These are phyloP conservation scores for Drosophila mauritiana DNA, from an alignment of 1,140 invertebrate species.

Conservation along the genomic window DNA sequence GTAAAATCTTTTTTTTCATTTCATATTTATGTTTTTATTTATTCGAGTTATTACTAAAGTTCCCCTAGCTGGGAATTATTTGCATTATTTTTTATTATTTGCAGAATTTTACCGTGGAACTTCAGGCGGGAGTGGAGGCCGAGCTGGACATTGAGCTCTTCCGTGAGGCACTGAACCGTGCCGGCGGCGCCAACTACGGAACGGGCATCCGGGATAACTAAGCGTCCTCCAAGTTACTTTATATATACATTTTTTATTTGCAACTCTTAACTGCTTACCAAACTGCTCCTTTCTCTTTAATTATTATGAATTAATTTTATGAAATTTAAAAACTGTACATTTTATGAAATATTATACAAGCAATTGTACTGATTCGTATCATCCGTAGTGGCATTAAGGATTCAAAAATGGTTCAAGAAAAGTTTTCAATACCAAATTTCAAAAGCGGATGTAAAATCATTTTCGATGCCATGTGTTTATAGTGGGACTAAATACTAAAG, in stretches of 20 bases:
- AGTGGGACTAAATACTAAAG: neutral
- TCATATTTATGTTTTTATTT: no score
- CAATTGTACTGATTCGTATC: conserved; percentile 36
- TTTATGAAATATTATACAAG: conserved; percentile 79
- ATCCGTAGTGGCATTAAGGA: neutral
- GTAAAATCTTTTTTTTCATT: no score
- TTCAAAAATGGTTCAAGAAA: no score
- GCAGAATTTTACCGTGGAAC: conserved; percentile 91
- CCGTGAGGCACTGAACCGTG: conserved; percentile 88
- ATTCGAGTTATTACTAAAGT: no score
- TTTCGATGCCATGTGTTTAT: no score
- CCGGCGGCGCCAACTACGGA: conserved; percentile 90
- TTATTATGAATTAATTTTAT: conserved; percentile 82
- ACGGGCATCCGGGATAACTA: conserved; percentile 88
- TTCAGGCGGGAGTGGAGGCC: conserved; percentile 88
- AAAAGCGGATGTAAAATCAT: conserved; percentile 6
- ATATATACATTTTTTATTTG: conserved; percentile 35
- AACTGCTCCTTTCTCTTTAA: conserved; percentile 64
- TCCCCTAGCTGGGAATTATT: no score
- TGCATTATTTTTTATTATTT: conserved; percentile 22
- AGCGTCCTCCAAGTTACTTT: conserved; percentile 38
- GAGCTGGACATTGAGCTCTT: conserved; percentile 90
- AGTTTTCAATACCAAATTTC: neutral
- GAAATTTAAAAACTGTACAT: conserved; percentile 73
- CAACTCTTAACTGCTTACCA: conserved; percentile 64